Conservation (phyloP, 2,888 invertebrate genomes). For the Vanessa cardui region DNA sequence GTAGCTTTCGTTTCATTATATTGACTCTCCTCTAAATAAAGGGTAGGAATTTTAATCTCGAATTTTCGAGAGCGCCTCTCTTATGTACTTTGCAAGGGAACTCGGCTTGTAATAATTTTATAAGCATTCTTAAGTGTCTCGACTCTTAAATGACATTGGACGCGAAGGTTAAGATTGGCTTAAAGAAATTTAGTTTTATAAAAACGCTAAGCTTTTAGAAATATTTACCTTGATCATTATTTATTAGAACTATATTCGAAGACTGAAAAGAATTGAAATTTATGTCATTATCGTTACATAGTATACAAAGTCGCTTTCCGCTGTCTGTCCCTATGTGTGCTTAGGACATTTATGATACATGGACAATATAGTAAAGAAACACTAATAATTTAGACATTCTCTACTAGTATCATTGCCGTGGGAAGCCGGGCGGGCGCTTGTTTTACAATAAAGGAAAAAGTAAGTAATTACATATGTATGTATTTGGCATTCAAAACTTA, state of each 20-base stretch:
- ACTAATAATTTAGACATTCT: too few species aligned
- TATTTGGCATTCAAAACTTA: too few species aligned
- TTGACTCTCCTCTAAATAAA: conserved; percentile 43
- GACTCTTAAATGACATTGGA: conserved; percentile 13
- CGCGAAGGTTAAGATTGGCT: conserved; percentile 4
- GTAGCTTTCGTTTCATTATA: conserved; percentile 44
- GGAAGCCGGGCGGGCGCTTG: too few species aligned
- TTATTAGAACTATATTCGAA: background rate
- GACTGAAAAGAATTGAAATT: background rate
- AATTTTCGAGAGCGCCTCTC: conserved; percentile 38
- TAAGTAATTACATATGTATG: too few species aligned
- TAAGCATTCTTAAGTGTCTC: conserved; percentile 20
- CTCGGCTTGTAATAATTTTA: conserved; percentile 28
- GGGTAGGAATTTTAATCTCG: conserved; percentile 44
- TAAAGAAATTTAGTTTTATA: background rate
- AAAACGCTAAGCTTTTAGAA: background rate
- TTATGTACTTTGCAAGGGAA: conserved; percentile 46
- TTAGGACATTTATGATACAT: too few species aligned
- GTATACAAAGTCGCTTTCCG: too few species aligned
- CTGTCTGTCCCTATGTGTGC: too few species aligned
- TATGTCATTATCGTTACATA: too few species aligned
- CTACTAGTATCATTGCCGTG: too few species aligned
- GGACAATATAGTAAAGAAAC: too few species aligned
- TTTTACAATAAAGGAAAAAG: too few species aligned
- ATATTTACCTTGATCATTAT: background rate